Percentiles rank a stretch among this genome's conserved stretches.
Conservation (phyloP, 2,797 vertebrate genomes). For the Clamator glandarius region DNA sequence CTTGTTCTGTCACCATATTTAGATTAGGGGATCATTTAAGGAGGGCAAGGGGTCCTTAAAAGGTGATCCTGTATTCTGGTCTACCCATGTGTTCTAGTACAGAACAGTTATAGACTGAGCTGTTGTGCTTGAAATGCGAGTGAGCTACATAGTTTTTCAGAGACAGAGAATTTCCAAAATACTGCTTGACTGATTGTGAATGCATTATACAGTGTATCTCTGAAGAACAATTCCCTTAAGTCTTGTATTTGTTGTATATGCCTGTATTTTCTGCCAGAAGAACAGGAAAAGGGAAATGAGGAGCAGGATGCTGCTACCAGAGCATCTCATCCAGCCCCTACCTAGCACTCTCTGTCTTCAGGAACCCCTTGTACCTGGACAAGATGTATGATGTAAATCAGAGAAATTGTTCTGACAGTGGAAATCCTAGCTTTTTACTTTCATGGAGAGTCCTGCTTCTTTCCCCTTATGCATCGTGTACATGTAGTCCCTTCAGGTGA, state of each 20-base stretch:
- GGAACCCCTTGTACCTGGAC: not conserved
- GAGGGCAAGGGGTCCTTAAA: not conserved
- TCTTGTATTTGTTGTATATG: not conserved
- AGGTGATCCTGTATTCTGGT: not conserved
- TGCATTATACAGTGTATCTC: not conserved
- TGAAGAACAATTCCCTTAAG: not conserved
- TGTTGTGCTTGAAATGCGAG: not conserved
- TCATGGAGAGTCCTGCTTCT: not conserved
- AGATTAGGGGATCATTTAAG: not conserved
- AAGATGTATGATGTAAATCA: not conserved
- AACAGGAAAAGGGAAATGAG: not conserved
- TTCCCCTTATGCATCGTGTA: not conserved
- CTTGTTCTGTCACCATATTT: not conserved
- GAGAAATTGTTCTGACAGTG: not conserved
- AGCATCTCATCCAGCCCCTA: not conserved
- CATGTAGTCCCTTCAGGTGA: not conserved
- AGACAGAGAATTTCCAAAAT: not conserved
- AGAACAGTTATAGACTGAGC: not conserved
- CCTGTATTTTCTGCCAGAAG: not conserved
- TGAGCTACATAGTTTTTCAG: not conserved
- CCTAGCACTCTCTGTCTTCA: not conserved
- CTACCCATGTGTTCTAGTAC: not conserved
- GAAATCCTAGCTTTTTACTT: conserved; percentile 1
- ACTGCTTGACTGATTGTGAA: not conserved
- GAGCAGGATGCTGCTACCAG: not conserved